Conservation (phyloP, 2,113 vertebrate species). For the Gobio gobio region DNA sequence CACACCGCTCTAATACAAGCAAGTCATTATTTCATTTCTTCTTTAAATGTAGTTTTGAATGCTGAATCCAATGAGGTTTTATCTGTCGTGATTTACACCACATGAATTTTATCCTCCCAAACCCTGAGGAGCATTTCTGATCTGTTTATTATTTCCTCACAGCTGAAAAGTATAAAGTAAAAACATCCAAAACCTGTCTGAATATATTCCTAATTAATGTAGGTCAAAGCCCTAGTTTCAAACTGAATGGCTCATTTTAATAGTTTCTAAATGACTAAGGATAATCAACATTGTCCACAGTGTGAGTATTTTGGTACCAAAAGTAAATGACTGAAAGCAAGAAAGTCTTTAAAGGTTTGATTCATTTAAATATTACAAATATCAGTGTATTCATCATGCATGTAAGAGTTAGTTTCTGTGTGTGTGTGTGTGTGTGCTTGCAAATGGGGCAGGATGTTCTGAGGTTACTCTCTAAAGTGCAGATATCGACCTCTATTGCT, state of each 20-base stretch:
- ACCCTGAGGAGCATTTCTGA: constrained; percentile 27
- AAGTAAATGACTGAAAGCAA: neutral
- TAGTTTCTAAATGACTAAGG: constrained; percentile 20
- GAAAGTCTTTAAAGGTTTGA: neutral
- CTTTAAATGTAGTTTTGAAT: neutral
- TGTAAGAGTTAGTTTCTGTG: neutral
- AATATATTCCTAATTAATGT: neutral
- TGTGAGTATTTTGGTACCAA: neutral
- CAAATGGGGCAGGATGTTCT: constrained; percentile 25
- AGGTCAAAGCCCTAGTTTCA: neutral
- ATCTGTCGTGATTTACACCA: neutral
- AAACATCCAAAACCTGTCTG: constrained; percentile 7
- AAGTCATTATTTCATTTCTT: neutral
- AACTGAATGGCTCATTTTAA: neutral
- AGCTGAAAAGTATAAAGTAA: constrained; percentile 11
- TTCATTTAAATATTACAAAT: constrained; percentile 4
- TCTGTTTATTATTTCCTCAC: constrained; percentile 34
- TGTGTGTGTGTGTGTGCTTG: neutral
- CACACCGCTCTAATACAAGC: neutral
- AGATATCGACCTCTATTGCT: constrained; percentile 49
- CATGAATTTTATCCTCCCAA: constrained; percentile 21
- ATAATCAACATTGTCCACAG: neutral
- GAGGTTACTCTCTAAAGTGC: constrained; percentile 29
- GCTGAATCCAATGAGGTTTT: neutral
- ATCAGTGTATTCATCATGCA: neutral